These are phyloP conservation scores for Agrilus cyanescens DNA, from an alignment of 2,888 invertebrate species.

Conservation along the genomic window DNA sequence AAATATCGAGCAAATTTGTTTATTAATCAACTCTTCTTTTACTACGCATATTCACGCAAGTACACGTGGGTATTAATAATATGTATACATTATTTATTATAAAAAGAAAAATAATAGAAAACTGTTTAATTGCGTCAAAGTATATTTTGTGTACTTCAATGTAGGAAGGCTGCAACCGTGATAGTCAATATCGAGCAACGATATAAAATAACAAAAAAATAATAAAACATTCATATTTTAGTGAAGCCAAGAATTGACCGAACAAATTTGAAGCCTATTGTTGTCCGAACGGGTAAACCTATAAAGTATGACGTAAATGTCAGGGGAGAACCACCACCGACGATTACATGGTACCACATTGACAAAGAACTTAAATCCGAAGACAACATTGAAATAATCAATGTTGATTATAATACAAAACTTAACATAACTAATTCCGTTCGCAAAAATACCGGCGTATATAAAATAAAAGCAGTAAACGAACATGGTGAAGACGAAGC, in stretches of 20 bases:
- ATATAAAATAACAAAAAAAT: too few species aligned
- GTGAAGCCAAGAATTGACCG: conserved; percentile 97
- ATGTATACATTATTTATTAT: too few species aligned
- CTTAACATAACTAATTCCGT: conserved; percentile 65
- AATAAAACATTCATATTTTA: conserved; percentile 30
- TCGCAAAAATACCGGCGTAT: conserved; percentile 79
- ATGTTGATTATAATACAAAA: conserved; percentile 85
- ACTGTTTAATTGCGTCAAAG: too few species aligned
- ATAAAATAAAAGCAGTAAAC: conserved; percentile 83
- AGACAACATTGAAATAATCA: conserved; percentile 62
- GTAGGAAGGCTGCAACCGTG: too few species aligned
- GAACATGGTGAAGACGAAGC: conserved; percentile 87
- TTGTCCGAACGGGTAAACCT: conserved; percentile 82
- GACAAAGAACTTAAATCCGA: conserved; percentile 64
- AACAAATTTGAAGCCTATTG: conserved; percentile 80
- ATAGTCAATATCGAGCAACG: too few species aligned
- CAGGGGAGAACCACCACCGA: conserved; percentile 91
- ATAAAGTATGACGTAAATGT: conserved; percentile 90
- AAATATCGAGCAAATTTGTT: not conserved
- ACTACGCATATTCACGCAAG: conserved; percentile 1
- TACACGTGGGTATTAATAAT: too few species aligned
- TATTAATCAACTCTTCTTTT: conserved; percentile 2
- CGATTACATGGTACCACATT: conserved; percentile 79
- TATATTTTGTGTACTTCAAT: too few species aligned
- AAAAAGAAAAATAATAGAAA: too few species aligned